Evolutionary conservation across 2,888 invertebrate species (phyloP), one percentile per base, ranked within the genome.

Genomic region (Pelosia muscerda): DNA sequence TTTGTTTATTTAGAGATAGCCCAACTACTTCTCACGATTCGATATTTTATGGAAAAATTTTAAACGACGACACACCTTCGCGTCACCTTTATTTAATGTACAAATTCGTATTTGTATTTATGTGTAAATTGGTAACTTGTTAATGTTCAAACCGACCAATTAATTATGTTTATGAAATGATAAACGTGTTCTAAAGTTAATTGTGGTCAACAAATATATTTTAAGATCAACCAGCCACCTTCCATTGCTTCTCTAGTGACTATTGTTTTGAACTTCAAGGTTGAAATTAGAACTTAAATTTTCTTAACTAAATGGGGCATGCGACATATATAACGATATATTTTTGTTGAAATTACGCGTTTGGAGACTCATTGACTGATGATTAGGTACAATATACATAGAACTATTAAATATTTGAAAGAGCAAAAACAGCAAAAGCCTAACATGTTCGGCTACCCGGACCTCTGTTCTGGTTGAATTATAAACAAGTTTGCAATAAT

Each of bases 1-100:
- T 84, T 86, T 88, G 86, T 89, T 89, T 90, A 86, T 86, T 86
- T 88, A 86, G 87, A 85, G 86, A 84, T 84, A 85, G 77, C 81
- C 79, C 81, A 81, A 81, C 80, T 85, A 89, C 87, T 85, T 88
- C 87, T 85, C 86, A 87, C 82, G 84, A 84, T 83, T 83, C 78
- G 83, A 83, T 81, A 76, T 72, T 80, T 81, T 69, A 62, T 68
- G 63, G 34, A 66, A 65, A 66, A 70, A 6, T 58, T 26, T 53
- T 62, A 58, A 49, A 59, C 22, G 68, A 42, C 64, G 56, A 28
- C 54, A 65, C 56, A 34, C 34, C 26, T 62, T 28, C 49, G 53
- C 19, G 23, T n/a, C 11, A 11, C 19, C 38, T 63, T 54, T 13
- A 25, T 25, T 38, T 42, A 38, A 38, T n/a, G 22, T n/a, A 22